phyloP scores from a whole-genome alignment of 1,140 invertebrate species.

The Oryctes rhinoceros region DNA sequence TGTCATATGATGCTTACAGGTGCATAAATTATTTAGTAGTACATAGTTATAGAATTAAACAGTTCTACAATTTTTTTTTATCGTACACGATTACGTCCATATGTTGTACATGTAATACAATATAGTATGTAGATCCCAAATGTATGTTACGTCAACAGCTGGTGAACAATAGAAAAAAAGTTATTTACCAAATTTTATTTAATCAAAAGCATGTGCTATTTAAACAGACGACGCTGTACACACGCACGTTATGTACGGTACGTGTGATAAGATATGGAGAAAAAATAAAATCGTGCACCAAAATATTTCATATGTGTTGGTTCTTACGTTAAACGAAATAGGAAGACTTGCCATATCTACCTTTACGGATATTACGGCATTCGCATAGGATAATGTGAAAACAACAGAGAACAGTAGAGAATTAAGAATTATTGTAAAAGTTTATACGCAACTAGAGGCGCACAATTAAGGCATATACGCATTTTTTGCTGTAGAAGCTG shows the following conservation, averaged over 20 bases:
- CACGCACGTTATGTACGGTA: not conserved
- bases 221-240: not conserved
- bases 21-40: no score
- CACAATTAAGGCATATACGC: no score
- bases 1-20: no score
- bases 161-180: not conserved
- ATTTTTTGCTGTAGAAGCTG: no score
- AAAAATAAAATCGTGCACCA: not conserved
- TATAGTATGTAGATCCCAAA: not conserved
- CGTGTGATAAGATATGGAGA: not conserved
- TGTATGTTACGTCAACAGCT: not conserved
- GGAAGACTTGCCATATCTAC: no score
- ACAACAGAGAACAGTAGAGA: no score
- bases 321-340: not conserved
- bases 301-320: not conserved
- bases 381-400: no score
- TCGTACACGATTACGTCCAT: not conserved
- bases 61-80: no score
- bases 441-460: no score
- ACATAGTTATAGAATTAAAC: no score
- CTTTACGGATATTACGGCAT: no score
- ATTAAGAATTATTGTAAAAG: no score
- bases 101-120: not conserved
- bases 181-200: not conserved
- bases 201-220: not conserved